A percentile compares a stretch with the other conserved stretches of the same genome.
Evolutionary conservation across 2,113 vertebrate species (phyloP).

Genomic region (Smithornis capensis): DNA sequence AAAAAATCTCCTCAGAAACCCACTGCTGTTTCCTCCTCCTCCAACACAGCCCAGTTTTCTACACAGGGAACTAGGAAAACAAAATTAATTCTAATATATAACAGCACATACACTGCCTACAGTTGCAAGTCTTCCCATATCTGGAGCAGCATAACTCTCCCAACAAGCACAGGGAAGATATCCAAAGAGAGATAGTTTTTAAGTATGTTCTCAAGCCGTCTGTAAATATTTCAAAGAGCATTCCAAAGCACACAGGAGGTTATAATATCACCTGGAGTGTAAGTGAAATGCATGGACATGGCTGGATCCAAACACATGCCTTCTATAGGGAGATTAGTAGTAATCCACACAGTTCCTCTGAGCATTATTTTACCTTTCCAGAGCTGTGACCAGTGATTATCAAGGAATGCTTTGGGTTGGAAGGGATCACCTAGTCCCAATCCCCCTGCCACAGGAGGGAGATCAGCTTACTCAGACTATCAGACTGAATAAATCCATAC

Average conservation of each 20-base stretch:
- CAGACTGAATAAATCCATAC: not conserved
- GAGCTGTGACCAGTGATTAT: not conserved
- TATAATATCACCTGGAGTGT: not conserved
- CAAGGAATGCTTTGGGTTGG: not conserved
- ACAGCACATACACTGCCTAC: not conserved
- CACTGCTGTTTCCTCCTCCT: not conserved
- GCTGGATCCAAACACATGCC: not conserved
- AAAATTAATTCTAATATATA: not conserved
- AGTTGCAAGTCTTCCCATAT: not conserved
- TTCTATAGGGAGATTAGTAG: not conserved
- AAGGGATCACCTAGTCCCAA: accelerated
- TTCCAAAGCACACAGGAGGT: not conserved
- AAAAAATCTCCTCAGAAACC: not conserved
- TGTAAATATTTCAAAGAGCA: not conserved
- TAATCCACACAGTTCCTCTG: not conserved
- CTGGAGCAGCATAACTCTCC: not conserved
- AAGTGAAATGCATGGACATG: accelerated
- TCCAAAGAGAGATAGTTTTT: not conserved
- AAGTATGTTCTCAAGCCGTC: not conserved
- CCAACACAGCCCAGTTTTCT: not conserved
- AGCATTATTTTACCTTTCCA: not conserved
- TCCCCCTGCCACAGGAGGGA: not conserved
- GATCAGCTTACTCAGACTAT: not conserved
- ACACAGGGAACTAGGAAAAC: not conserved
- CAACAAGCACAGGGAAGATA: not conserved